These are phyloP conservation scores for Mastomys natalensis DNA, from an alignment of 2,113 vertebrate species.

Conservation along the genomic window DNA sequence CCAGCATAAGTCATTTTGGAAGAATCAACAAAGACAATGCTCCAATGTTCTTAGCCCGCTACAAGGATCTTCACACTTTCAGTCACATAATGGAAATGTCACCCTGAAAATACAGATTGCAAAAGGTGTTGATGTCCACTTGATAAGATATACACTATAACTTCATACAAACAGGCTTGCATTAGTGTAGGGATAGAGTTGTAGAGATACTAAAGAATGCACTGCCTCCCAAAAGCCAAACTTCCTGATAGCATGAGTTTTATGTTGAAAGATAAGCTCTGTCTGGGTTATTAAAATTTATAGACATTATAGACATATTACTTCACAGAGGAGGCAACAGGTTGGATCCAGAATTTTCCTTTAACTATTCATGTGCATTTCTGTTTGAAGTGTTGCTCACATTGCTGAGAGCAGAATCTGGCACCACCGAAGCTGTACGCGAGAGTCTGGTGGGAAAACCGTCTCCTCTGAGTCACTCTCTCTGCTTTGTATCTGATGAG, in stretches of 20 bases:
- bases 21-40: constrained; percentile 27
- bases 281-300: constrained; percentile 73
- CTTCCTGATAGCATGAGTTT: constrained; percentile 60
- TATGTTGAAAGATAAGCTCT: constrained; percentile 57
- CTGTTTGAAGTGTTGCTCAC: constrained; percentile 77
- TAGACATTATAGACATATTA: constrained; percentile 77
- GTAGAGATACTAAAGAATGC: constrained; percentile 36
- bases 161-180: constrained; percentile 1
- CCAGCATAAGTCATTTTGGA: constrained; percentile 17
- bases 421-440: constrained; percentile 11
- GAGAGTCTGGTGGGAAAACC: constrained; percentile 51
- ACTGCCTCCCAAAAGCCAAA: constrained; percentile 18
- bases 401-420: constrained; percentile 68
- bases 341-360: constrained; percentile 70
- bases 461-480: not conserved
- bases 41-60: not conserved
- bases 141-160: constrained; percentile 16
- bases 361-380: constrained; percentile 78
- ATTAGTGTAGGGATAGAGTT: not conserved
- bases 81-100: constrained; percentile 55
- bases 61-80: not conserved
- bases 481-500: constrained; percentile 28
- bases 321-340: constrained; percentile 77
- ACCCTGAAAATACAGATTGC: constrained; percentile 46
- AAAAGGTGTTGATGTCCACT: not conserved